phyloP scores from a whole-genome alignment of 2,113 vertebrate species.

The Paralichthys olivaceus region DNA sequence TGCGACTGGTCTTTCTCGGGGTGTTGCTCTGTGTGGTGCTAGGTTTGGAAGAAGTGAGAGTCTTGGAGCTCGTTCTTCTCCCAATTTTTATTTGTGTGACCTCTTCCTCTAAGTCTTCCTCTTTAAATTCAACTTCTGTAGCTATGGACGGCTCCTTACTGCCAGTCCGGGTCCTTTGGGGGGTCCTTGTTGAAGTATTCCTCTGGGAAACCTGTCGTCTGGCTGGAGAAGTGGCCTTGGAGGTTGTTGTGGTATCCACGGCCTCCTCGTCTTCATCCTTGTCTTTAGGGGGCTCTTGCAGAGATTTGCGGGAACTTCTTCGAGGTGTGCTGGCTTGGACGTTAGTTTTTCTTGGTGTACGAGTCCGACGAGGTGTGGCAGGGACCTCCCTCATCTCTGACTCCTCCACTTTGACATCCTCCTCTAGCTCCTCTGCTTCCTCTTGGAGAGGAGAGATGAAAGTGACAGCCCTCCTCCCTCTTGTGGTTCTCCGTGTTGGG shows the following conservation, averaged over 20 bases:
- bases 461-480: conserved; percentile 72
- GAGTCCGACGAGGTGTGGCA: conserved; percentile 59
- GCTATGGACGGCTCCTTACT: conserved; percentile 46
- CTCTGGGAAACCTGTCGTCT: conserved; percentile 70
- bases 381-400: conserved; percentile 41
- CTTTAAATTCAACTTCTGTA: not conserved
- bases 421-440: conserved; percentile 62
- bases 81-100: not conserved
- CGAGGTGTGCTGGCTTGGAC: conserved; percentile 45
- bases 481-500: conserved; percentile 78
- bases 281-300: not conserved
- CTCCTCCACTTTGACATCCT: conserved; percentile 46
- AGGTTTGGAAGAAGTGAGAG: conserved; percentile 40
- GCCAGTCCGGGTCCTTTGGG: not conserved
- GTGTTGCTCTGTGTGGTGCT: conserved; percentile 39
- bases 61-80: conserved; percentile 35
- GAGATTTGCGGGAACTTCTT: conserved; percentile 62
- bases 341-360: conserved; percentile 63
- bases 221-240: conserved; percentile 71
- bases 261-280: not conserved
- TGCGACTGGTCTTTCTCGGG: conserved; percentile 68
- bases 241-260: conserved; percentile 32
- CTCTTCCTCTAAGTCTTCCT: conserved; percentile 27
- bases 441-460: conserved; percentile 57
- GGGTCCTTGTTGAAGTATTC: conserved; percentile 14